phyloP scores from a whole-genome alignment of 30 jellyfish, hydroid and myxozoan species.

The Rhopilema esculentum region DNA sequence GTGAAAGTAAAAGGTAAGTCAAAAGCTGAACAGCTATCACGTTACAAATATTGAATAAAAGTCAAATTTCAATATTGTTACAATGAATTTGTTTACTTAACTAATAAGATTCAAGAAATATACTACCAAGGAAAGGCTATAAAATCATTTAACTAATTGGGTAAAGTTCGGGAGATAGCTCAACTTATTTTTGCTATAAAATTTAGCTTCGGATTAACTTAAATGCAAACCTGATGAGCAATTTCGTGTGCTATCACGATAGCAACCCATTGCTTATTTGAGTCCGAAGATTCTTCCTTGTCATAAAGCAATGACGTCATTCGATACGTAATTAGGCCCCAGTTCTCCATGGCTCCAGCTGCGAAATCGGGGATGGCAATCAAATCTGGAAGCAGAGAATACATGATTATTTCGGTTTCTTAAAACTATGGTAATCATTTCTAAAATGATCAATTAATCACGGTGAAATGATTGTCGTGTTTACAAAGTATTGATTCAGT shows the following conservation, averaged over 20 bases:
- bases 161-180: too few species aligned
- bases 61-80: too few species aligned
- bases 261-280: constrained; percentile 95
- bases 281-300: constrained; percentile 78
- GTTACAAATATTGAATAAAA: too few species aligned
- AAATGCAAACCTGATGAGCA: constrained; percentile 88
- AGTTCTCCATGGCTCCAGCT: constrained; percentile 99
- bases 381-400: constrained; percentile 57
- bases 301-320: constrained; percentile 86
- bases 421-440: background rate
- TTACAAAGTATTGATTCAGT: background rate
- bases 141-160: too few species aligned
- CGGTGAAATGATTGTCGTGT: background rate
- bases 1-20: too few species aligned
- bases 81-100: too few species aligned
- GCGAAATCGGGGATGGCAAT: constrained; percentile 96
- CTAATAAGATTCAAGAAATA: too few species aligned
- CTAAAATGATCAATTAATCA: background rate
- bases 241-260: constrained; percentile 93
- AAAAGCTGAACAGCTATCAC: too few species aligned
- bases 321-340: constrained; percentile 95
- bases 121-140: too few species aligned
- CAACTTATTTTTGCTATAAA: background rate
- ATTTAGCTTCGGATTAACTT: background rate
- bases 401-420: background rate